Base-by-base conservation (phyloP, 2,888 invertebrate species). In the Rhagonycha fulva region DNA sequence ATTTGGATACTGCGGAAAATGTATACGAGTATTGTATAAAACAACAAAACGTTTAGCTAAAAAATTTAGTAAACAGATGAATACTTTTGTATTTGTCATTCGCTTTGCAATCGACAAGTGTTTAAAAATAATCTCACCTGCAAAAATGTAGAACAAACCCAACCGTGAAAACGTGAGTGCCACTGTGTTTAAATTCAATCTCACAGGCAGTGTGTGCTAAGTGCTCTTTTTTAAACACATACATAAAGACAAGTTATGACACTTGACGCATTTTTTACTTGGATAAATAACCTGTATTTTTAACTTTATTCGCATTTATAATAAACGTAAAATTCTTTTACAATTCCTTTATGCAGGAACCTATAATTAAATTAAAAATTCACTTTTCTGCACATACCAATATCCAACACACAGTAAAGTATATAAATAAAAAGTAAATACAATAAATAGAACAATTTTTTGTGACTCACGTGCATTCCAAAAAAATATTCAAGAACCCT, bases 101-200 rank as follows among this genome's bases (percentile, higher is more conserved):
- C 76, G 76, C 79, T 78, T 79, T 32, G 32, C 75, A 80, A 68
- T 81, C 78, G 79, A 80, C 75, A 80, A 79, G 75, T 78, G 76
- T 75, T 32, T 78, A 78, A 75, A 80, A 81, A 80, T 77, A 75
- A 79, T 80, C 82, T 82, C 82, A 82, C 82, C 82, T 82, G 81
- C 76, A 79, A 76, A 71, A 78, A 75, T 72, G 79, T 63, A 63
- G 63, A 24, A 63, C 76, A 76, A 77, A 78, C 75, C 79, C 79
- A 79, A 78, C 72, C 69, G 77, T 75, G 76, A 78, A 76, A 79
- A 78, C 74, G 75, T 74, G 78, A 76, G 79, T 78, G 78, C 78
- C 63, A 78, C 78, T 77, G 81, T 76, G 78, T 77, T 72, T 76
- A 78, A 79, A 74, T 74, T 78, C 76, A 80, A 79, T 80, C 81